A percentile compares a stretch with the other conserved stretches of the same genome.
phyloP scores from a whole-genome alignment of 2,113 vertebrate genomes.

The Psettodes erumei region DNA sequence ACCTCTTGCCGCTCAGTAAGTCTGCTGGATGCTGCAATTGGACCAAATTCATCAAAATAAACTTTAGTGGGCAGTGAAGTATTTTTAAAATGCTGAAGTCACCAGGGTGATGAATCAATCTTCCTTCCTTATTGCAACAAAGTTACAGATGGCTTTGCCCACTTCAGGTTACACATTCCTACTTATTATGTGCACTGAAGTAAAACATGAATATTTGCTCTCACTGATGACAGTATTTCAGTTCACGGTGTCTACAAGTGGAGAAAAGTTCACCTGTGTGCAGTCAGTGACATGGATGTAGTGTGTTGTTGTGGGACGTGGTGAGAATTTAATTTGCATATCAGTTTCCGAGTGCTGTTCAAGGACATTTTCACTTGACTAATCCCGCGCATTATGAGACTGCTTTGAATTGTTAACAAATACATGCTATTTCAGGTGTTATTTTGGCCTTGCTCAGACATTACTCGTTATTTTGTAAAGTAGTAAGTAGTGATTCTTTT shows the following conservation, averaged over 20 bases:
- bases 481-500: conserved; percentile 30
- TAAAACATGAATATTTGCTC: conserved; percentile 36
- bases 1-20: conserved; percentile 20
- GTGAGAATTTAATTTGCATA: conserved; percentile 63
- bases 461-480: conserved; percentile 29
- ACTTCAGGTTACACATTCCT: conserved; percentile 46
- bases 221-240: conserved; percentile 32
- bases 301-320: conserved; percentile 45
- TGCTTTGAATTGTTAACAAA: conserved; percentile 44
- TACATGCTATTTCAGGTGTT: conserved; percentile 53
- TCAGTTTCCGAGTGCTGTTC: conserved; percentile 69
- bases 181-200: conserved; percentile 34
- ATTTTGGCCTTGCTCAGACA: conserved; percentile 31
- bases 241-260: conserved; percentile 29
- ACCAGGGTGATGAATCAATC: conserved; percentile 39
- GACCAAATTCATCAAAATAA: conserved; percentile 57
- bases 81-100: conserved; percentile 47
- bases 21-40: conserved; percentile 32
- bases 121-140: conserved; percentile 3
- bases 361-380: conserved; percentile 52
- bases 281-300: conserved; percentile 42
- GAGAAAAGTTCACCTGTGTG: conserved; percentile 24
- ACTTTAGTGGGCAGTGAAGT: conserved; percentile 42
- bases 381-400: conserved; percentile 56
- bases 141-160: conserved; percentile 25